Evolutionary conservation across 2,113 vertebrate genomes (phyloP).

Genomic region (Centropus unirufus): DNA sequence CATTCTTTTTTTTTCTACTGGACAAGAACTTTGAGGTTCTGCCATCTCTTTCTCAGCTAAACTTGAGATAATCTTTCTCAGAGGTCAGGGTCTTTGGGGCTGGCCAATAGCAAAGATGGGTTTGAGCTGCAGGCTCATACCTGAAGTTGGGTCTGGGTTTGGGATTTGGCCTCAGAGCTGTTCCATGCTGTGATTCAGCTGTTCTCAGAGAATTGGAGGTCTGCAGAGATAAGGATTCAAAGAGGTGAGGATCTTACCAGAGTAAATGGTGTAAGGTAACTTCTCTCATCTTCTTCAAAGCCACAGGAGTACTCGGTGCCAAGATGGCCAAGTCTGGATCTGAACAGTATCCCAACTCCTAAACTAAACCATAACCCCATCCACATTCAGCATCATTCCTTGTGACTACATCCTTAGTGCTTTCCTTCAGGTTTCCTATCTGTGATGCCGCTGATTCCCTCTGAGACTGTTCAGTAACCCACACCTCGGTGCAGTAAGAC

Average conservation of each 20-base stretch:
- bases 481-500: background rate
- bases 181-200: background rate
- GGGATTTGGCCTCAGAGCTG: background rate
- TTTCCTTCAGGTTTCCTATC: background rate
- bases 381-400: background rate
- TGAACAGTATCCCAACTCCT: background rate
- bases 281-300: background rate
- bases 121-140: background rate
- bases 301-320: background rate
- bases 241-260: background rate
- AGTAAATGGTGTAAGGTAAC: background rate
- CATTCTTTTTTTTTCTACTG: background rate
- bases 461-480: background rate
- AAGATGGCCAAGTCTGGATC: background rate
- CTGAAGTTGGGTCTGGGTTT: background rate
- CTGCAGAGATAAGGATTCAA: background rate
- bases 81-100: background rate
- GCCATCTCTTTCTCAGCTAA: background rate
- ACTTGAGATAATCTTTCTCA: background rate
- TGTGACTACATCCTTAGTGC: background rate
- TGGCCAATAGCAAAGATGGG: background rate
- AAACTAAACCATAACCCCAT: background rate
- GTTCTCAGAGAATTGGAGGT: background rate
- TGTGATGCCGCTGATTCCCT: rapidly evolving
- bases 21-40: background rate